Evolutionary conservation across 92 coral and sea anemone genomes (phyloP).

Genomic region (Zoanthus sociatus): DNA sequence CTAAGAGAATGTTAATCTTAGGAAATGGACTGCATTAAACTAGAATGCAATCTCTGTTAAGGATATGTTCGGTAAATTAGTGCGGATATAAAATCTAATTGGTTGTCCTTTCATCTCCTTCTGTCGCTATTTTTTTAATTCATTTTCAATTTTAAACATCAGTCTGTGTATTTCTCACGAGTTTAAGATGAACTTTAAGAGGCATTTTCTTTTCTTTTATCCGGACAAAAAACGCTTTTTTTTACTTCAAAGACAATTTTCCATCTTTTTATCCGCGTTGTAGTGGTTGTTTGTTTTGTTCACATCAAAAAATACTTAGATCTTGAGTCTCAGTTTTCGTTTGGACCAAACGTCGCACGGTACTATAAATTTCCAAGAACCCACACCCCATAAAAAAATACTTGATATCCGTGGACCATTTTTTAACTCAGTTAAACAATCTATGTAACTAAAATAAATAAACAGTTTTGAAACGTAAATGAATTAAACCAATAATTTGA

Average conservation of each 20-base stretch:
- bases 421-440: background rate
- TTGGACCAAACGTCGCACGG: background rate
- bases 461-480: background rate
- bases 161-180: constrained; percentile 48
- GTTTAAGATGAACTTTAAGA: constrained; percentile 10
- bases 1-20: constrained; percentile 15
- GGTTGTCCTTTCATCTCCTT: constrained; percentile 26
- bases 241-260: background rate
- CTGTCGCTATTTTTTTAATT: background rate
- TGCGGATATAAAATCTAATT: constrained; percentile 42
- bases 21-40: constrained; percentile 12
- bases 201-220: background rate
- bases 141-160: background rate
- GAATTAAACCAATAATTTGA: background rate
- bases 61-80: background rate
- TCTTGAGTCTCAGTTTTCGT: background rate
- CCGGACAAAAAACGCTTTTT: background rate
- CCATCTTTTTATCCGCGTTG: background rate
- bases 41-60: background rate
- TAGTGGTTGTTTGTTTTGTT: background rate
- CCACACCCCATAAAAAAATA: background rate
- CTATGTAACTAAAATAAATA: constrained; percentile 1
- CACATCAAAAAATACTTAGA: background rate
- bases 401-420: background rate
- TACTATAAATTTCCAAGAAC: background rate